Conservation (phyloP, 2,113 vertebrate species). For the Propithecus coquereli region DNA sequence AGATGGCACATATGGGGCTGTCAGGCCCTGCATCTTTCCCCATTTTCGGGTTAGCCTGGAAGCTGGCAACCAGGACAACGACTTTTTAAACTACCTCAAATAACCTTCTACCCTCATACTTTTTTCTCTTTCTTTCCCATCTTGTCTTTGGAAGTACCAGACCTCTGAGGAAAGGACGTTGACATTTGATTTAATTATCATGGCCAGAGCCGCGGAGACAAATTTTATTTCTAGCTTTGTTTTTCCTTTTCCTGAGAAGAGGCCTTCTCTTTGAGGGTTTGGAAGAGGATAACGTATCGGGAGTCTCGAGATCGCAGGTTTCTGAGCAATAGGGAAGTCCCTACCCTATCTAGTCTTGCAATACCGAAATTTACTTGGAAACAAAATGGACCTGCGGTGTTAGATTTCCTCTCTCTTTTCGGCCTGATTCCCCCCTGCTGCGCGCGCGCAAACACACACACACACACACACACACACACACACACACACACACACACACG, state of each 20-base stretch:
- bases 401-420: background rate
- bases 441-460: rapidly evolving
- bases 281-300: background rate
- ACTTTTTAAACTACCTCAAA: background rate
- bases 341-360: background rate
- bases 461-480: rapidly evolving
- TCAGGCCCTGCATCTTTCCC: background rate
- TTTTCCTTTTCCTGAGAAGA: background rate
- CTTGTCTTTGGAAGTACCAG: background rate
- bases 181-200: background rate
- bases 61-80: background rate
- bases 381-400: background rate
- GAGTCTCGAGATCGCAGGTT: background rate
- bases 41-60: rapidly evolving
- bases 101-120: background rate
- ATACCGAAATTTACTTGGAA: background rate
- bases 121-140: background rate
- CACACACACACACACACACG: too few relatives aligned
- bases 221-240: background rate
- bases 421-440: background rate
- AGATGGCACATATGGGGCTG: background rate
- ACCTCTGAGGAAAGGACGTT: background rate
- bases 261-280: background rate
- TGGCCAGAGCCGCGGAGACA: background rate
- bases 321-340: background rate